phyloP scores from a whole-genome alignment of 1,140 invertebrate genomes.

The Macrotrachela quadricornifera region DNA sequence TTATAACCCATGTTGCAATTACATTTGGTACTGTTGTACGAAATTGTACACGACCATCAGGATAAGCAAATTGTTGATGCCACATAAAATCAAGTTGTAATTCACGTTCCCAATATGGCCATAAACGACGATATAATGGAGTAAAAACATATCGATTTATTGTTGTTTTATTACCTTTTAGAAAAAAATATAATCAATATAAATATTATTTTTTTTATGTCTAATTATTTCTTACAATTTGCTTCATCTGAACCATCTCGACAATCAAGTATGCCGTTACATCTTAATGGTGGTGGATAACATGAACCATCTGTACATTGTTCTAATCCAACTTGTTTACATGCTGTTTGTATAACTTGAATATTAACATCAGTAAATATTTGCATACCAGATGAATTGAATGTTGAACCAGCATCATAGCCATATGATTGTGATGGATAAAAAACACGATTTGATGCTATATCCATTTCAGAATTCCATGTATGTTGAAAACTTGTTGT shows the following conservation, averaged over 20 bases:
- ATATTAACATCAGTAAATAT: conserved; percentile 57
- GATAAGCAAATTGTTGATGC: conserved; percentile 13
- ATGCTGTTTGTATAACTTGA: too few species aligned
- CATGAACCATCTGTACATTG: too few species aligned
- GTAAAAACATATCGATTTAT: too few species aligned
- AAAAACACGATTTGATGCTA: not conserved
- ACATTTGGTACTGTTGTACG: conserved; percentile 57
- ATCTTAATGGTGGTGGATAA: too few species aligned
- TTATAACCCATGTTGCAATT: conserved; percentile 74
- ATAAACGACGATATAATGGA: too few species aligned
- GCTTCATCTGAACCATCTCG: too few species aligned
- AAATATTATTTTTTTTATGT: too few species aligned
- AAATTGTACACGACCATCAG: conserved; percentile 38
- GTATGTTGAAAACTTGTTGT: conserved; percentile 7
- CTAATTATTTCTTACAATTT: too few species aligned
- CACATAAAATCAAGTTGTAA: conserved; percentile 4
- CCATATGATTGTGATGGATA: conserved; percentile 6
- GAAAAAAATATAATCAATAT: too few species aligned
- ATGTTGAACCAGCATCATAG: conserved; percentile 11
- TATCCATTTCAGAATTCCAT: conserved; percentile 2
- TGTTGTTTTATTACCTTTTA: too few species aligned
- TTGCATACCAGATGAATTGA: conserved; percentile 47
- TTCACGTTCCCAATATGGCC: not conserved
- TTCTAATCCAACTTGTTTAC: too few species aligned
- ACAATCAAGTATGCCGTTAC: too few species aligned